Percentiles rank a stretch among this genome's conserved stretches.
Evolutionary conservation across 2,113 vertebrate species (phyloP).

Genomic region (Sturnus vulgaris): DNA sequence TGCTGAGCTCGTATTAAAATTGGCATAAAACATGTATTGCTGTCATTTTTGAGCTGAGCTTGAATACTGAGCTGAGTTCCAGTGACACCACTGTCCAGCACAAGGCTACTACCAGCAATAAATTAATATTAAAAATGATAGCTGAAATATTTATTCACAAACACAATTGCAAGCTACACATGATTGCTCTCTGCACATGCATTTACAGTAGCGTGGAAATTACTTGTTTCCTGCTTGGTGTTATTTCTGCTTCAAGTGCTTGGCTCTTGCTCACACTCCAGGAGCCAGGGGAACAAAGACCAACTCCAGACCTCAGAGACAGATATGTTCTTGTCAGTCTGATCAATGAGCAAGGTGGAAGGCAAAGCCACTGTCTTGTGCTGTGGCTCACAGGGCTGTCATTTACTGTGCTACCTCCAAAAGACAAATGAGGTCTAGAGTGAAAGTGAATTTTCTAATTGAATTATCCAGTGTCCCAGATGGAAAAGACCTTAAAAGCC

Average conservation of each 20-base stretch:
- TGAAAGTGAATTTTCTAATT: background rate
- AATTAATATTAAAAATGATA: background rate
- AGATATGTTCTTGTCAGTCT: background rate
- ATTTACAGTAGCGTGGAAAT: background rate
- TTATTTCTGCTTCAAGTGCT: background rate
- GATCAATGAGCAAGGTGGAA: background rate
- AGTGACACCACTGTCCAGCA: background rate
- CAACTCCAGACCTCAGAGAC: background rate
- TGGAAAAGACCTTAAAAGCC: background rate
- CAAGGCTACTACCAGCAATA: background rate
- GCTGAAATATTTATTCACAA: conserved; percentile 13
- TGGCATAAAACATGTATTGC: background rate
- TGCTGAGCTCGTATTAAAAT: background rate
- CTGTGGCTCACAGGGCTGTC: background rate
- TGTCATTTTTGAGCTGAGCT: background rate
- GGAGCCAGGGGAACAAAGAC: background rate
- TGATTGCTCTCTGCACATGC: background rate
- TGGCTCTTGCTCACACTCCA: background rate
- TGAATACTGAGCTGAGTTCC: background rate
- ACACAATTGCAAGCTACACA: background rate
- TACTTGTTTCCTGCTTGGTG: background rate
- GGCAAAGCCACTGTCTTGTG: background rate
- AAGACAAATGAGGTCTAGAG: background rate
- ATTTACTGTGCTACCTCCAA: background rate
- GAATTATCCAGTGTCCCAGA: background rate